Evolutionary conservation across 2,797 vertebrate species (phyloP).

Genomic region (Eospalax fontanierii): DNA sequence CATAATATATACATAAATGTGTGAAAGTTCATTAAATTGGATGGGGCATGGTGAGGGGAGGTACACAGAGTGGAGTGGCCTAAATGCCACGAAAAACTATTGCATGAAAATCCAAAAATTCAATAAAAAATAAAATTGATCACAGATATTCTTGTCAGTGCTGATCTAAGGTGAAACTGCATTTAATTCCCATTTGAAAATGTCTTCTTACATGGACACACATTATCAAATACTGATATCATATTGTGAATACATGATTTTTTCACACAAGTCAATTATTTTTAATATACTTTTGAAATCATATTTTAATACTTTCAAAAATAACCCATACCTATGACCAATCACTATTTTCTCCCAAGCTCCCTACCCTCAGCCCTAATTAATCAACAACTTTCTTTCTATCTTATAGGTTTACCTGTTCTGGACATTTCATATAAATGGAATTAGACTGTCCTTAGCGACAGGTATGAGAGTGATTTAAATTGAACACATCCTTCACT

Average conservation of each 20-base stretch:
- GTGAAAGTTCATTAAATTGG: no score
- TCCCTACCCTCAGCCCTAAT: background rate
- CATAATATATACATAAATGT: no score
- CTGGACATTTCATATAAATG: conserved; percentile 23
- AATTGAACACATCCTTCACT: conserved; percentile 32
- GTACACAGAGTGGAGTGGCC: no score
- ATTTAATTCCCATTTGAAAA: background rate
- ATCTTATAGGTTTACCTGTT: background rate
- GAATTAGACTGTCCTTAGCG: background rate
- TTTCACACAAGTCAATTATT: conserved; percentile 23
- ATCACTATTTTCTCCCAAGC: background rate
- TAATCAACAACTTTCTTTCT: conserved; percentile 31
- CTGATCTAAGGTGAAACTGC: background rate
- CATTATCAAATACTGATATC: conserved; percentile 14
- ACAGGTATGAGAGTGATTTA: conserved; percentile 38
- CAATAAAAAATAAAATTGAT: background rate
- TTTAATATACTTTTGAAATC: background rate
- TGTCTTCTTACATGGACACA: background rate
- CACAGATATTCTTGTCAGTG: background rate
- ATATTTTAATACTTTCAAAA: background rate
- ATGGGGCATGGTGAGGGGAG: no score
- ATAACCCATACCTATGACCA: background rate
- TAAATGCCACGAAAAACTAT: no score
- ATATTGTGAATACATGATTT: background rate
- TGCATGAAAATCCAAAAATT: no score